Evolutionary conservation across 2,113 vertebrate species (phyloP), one percentile per base, ranked within the genome.

Genomic region (Alexandromys fortis): DNA sequence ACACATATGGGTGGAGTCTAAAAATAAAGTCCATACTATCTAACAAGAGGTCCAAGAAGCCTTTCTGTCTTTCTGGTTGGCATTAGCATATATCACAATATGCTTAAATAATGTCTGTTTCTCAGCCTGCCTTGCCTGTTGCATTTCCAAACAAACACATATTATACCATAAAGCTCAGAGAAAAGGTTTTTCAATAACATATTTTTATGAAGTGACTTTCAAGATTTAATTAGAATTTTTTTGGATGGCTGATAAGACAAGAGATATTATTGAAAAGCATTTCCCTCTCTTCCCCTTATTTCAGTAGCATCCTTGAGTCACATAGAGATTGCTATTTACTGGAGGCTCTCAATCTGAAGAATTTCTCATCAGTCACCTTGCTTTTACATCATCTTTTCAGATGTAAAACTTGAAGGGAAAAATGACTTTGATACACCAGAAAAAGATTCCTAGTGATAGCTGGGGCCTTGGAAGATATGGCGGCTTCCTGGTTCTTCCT

Each of bases 351-450:
- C 89, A 68, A 86, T 93, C 91, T 96, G 86, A 96, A 94, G 90
- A 95, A 92, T 96, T 97, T 97, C 89, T 93, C 88, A 88, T 85
- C 96, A 97, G 91, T 97, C 92, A 97, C 67, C 75, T 73, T 94
- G 90, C 72, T 97, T 94, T 98, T 98, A 98, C 90, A 78, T 97
- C 97, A 97, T 87, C 90, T 91, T 97, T 95, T 96, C 85, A 98
- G 81, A 92, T 88, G 91, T 45, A 89, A 98, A 26, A 45, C 5
- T 5, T 17, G 24, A 14, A 47, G 4, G 11, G 26, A 17, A 49
- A 30, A 21, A 52, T 97, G 63, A 93, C 90, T 97, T 97, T 95
- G 93, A 97, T 97, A 42, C 86, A 96, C 38, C 86, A 94, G 86
- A 95, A 97, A 83, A 63, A 30, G 95, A 72, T 65, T 95, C 30